Evolutionary conservation across 2,888 invertebrate species (phyloP).

Genomic region (Drosophila meridionalis): DNA sequence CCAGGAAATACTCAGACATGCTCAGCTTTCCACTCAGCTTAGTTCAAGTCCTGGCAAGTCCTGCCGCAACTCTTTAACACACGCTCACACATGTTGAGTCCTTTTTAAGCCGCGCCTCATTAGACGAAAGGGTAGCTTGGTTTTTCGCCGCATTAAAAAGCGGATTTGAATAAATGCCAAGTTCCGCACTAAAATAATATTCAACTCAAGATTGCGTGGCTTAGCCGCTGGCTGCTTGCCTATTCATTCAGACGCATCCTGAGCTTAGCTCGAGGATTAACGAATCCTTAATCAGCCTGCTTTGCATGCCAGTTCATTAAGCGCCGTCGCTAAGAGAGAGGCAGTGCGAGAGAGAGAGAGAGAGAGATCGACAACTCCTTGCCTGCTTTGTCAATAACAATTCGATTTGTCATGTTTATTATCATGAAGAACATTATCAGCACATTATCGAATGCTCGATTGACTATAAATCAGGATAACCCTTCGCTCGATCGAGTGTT

Average conservation of each 20-base stretch:
- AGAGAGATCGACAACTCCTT: background rate
- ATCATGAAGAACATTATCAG: slow-evolving; percentile 55
- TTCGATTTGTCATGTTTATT: slow-evolving; percentile 53
- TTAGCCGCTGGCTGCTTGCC: slow-evolving; percentile 22
- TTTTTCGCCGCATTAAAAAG: slow-evolving; percentile 61
- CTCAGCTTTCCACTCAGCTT: slow-evolving; percentile 29
- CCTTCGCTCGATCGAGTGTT: slow-evolving; percentile 56
- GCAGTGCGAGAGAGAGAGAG: background rate
- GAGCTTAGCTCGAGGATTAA: slow-evolving; percentile 42
- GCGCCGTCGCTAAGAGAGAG: slow-evolving; percentile 23
- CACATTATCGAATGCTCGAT: slow-evolving; percentile 50
- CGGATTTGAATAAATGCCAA: slow-evolving; percentile 54
- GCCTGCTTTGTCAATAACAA: slow-evolving; percentile 31
- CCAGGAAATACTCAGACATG: slow-evolving; percentile 31
- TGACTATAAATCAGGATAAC: slow-evolving; percentile 64
- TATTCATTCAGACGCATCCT: slow-evolving; percentile 36
- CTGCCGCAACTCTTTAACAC: slow-evolving; percentile 45
- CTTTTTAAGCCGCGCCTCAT: slow-evolving; percentile 46
- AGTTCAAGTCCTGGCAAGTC: slow-evolving; percentile 34
- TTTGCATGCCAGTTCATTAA: slow-evolving; percentile 45
- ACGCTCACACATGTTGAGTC: slow-evolving; percentile 26
- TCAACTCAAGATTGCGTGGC: slow-evolving; percentile 47
- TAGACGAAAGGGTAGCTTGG: slow-evolving; percentile 55
- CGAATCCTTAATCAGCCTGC: slow-evolving; percentile 20
- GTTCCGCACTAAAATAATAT: slow-evolving; percentile 29